Evolutionary conservation across 2,888 invertebrate species (phyloP), one percentile per base, ranked within the genome.

Genomic region (Pandemis corylana): DNA sequence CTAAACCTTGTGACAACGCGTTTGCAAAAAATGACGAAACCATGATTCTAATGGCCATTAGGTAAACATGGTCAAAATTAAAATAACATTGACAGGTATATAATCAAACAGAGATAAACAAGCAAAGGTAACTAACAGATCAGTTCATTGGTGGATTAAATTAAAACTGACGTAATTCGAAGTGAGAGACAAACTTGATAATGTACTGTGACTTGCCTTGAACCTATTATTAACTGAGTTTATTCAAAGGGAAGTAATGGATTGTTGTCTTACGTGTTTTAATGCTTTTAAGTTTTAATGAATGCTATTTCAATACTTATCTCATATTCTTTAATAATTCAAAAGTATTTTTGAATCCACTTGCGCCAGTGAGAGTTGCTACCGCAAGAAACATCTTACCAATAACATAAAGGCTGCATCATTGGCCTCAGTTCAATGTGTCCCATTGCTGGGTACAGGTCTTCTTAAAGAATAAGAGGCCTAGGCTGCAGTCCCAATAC

Each of bases 141-240:
- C 36, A 42, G 46, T 59, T 53, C 44, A 61, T 65, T 66, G 70
- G 36, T 3, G 65, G 69, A 53, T 51, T 70, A 70, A 70, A 70
- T 70, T 75, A 70, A 46, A 62, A 42, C 62, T 75, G 65, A 70
- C 70, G 74, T 70, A 75, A 75, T 61, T n/a, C 49, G 12, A 44
- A 53, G 62, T 67, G 59, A 74, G 56, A 61, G 65, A 74, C 69
- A 61, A 69, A 51, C 51, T 68, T 69, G 68, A 56, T 59, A 68
- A 73, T 56, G 68, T 64, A 56, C 13, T 67, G 49, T 53, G 67
- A 67, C 53, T 67, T 53, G 67, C 73, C 73, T 74, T 74, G 73
- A 73, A 68, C 64, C 64, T 73, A 59, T 59, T 59, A 59, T 59
- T 59, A 59, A 59, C 59, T 28, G 28, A 28, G 28, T 59, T 20